phyloP scores from a whole-genome alignment of 2,113 vertebrate species.

The Pituophis catenifer region DNA sequence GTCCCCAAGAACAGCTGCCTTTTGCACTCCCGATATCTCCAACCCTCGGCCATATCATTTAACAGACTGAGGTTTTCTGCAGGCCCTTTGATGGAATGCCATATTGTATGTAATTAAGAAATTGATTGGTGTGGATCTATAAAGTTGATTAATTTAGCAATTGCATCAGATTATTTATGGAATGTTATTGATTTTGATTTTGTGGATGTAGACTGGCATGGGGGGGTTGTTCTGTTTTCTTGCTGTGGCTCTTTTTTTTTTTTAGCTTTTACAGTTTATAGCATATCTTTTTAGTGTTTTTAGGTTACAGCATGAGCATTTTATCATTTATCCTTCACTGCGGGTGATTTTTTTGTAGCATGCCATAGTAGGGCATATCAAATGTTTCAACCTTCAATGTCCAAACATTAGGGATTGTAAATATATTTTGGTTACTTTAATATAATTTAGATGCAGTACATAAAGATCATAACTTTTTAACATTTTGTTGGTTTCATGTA shows the following conservation, averaged over 20 bases:
- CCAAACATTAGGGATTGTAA: too few species aligned
- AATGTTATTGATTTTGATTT: neutral
- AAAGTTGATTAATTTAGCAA: neutral
- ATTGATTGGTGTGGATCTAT: neutral
- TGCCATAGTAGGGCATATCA: neutral
- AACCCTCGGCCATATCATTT: neutral
- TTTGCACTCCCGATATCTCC: neutral
- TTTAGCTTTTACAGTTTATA: neutral
- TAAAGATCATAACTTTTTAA: too few species aligned
- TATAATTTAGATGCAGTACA: too few species aligned
- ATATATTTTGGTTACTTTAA: too few species aligned
- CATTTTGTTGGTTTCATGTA: too few species aligned
- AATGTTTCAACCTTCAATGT: too few species aligned
- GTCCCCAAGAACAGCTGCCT: too few species aligned
- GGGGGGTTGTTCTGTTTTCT: neutral
- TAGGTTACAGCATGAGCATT: neutral
- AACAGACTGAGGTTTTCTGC: neutral
- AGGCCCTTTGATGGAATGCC: neutral
- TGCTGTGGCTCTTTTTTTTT: neutral
- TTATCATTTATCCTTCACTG: neutral
- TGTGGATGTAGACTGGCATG: neutral
- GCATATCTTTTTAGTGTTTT: neutral
- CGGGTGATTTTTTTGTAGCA: neutral
- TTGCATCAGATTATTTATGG: neutral
- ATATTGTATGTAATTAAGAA: neutral